Base-by-base conservation (phyloP, 2,797 vertebrate species). In the Acridotheres tristis region DNA sequence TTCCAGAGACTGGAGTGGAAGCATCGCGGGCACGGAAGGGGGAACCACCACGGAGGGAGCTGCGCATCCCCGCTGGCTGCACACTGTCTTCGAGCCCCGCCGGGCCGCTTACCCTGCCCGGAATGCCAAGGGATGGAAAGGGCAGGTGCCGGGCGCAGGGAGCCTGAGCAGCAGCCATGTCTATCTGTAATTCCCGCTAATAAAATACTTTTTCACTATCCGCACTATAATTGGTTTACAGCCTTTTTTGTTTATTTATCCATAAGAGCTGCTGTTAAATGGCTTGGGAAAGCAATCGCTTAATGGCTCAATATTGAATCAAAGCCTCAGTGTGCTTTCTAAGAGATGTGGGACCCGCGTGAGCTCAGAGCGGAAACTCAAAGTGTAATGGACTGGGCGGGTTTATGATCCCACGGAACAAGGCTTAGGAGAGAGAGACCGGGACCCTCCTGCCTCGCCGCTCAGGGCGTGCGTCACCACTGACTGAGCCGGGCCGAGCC, bases 151-250 rank as follows among this genome's bases (percentile, higher is more conserved):
- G 42, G 53, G n/a, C 1, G 14, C 34, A 29, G 92, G 88, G 68
- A 89, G 73, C 54, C 81, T 32, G 26, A 54, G n/a, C 74, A 93
- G 96, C 96, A 95, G 94, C 66, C 54, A 86, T 83, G 92, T 89
- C 93, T 95, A 86, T 95, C 97, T 94, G 96, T 98, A 95, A 95
- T 97, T 97, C 96, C 77, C 47, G 61, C 98, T 99, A 99, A 99
- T 99, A 98, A 98, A 98, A 98, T 98, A 98, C 97, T 97, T 98
- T 98, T 97, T 97, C 98, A 97, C 98, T 98, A 98, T 98, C 98
- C 97, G 97, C 93, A 94, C 90, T 94, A 58, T 99, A 99, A 99
- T 99, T 99, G 98, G 98, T 98, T 99, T 98, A 98, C 98, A 98
- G 97, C 98, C 97, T 96, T 97, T 98, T 98, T 89, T 98, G 98